Conservation (phyloP, 1,140 invertebrate genomes). For the Penaeus chinensis region DNA sequence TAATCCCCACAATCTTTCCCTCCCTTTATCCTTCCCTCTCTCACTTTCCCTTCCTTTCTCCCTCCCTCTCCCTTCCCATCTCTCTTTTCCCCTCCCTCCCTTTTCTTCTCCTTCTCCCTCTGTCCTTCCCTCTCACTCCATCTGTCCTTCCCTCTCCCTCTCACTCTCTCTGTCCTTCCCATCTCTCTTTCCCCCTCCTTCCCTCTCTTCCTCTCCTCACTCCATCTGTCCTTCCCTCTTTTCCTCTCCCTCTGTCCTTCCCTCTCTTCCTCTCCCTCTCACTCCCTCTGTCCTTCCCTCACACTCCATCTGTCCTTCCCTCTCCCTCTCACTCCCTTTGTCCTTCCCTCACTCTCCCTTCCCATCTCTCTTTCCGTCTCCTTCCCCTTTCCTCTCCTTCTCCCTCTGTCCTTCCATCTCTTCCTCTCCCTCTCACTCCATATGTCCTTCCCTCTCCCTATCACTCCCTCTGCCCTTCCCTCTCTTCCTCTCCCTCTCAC, state of each 20-base stretch:
- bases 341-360: background rate
- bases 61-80: no score
- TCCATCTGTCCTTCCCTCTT: background rate
- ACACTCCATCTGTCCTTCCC: background rate
- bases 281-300: background rate
- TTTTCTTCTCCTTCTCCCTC: background rate
- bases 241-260: background rate
- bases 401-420: background rate
- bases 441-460: background rate
- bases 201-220: background rate
- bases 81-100: background rate
- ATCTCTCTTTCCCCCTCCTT: background rate
- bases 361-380: background rate
- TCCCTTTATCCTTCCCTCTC: no score
- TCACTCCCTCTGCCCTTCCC: background rate
- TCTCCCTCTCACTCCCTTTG: background rate
- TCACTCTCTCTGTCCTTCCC: background rate
- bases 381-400: background rate
- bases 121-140: background rate
- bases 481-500: background rate
- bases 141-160: background rate
- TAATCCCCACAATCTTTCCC: no score
- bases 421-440: background rate
- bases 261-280: background rate
- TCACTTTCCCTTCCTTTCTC: no score